A percentile compares a stretch with the other conserved stretches of the same genome.
Conservation (phyloP, 2,797 vertebrate genomes). For the Pseudomugil gertrudae region DNA sequence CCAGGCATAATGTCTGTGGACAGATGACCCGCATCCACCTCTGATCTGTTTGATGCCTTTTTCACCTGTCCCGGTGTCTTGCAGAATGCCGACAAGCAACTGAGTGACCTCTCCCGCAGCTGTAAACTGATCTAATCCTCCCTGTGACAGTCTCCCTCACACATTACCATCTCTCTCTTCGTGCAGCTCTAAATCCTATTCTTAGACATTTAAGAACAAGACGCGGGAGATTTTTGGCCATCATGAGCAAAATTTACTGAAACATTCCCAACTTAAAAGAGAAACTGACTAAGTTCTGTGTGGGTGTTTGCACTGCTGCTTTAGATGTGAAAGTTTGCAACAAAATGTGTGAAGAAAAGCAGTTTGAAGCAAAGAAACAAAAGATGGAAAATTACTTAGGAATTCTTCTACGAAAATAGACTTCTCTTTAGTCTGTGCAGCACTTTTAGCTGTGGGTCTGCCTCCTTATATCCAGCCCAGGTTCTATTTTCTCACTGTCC, state of each 20-base stretch:
- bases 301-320: constrained; percentile 14
- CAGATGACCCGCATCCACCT: constrained; percentile 29
- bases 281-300: constrained; percentile 24
- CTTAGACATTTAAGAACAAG: constrained; percentile 24
- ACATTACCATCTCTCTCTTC: constrained; percentile 25
- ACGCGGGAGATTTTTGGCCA: constrained; percentile 19
- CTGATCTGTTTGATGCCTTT: constrained; percentile 45
- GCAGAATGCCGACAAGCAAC: constrained; percentile 11
- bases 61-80: constrained; percentile 49
- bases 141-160: constrained; percentile 33
- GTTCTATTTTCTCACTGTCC: constrained; percentile 53
- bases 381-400: constrained; percentile 45
- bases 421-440: constrained; percentile 1
- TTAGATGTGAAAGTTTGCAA: constrained; percentile 32
- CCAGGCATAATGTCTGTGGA: constrained; percentile 4
- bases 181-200: constrained; percentile 33
- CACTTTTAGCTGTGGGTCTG: constrained; percentile 44
- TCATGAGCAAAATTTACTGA: constrained; percentile 41
- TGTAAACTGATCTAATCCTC: constrained; percentile 51
- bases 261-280: constrained; percentile 39
- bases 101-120: constrained; percentile 34
- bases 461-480: constrained; percentile 46
- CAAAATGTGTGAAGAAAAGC: constrained; percentile 1
- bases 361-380: constrained; percentile 39
- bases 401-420: constrained; percentile 47